Percentiles rank a stretch among this genome's conserved stretches.
These are phyloP conservation scores for Callionymus lyra DNA, from an alignment of 2,113 vertebrate species.

Conservation along the genomic window DNA sequence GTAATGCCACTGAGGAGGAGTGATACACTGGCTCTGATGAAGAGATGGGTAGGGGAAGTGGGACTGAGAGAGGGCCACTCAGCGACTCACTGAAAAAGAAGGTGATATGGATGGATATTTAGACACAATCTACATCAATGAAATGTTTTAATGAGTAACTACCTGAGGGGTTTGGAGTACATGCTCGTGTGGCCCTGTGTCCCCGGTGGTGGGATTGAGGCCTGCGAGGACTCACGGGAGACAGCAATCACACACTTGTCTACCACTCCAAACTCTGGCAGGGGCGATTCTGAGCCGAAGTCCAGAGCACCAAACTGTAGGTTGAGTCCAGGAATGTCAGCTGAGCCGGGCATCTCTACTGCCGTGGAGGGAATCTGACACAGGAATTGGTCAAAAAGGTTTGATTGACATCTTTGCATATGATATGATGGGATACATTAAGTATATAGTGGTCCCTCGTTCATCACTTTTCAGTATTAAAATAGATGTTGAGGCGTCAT, in stretches of 20 bases:
- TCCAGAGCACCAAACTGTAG: constrained; percentile 94
- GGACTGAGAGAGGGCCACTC: constrained; percentile 51
- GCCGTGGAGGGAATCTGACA: constrained; percentile 85
- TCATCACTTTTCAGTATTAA: too few relatives aligned
- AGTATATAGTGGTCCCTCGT: too few relatives aligned
- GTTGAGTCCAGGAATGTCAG: constrained; percentile 84
- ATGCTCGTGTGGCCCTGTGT: constrained; percentile 71
- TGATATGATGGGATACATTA: too few relatives aligned
- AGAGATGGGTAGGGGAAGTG: constrained; percentile 53
- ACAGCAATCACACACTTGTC: constrained; percentile 67
- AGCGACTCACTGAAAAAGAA: constrained; percentile 52
- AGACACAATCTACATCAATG: background rate
- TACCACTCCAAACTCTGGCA: constrained; percentile 77
- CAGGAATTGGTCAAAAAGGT: background rate
- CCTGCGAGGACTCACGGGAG: constrained; percentile 56
- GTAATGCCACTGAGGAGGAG: constrained; percentile 45
- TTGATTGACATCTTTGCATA: too few relatives aligned
- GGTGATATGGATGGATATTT: background rate
- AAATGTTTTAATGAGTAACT: background rate
- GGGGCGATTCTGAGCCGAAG: constrained; percentile 84
- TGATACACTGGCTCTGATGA: constrained; percentile 65
- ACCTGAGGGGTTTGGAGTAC: constrained; percentile 87
- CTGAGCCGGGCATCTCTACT: constrained; percentile 92
- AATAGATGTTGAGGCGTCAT: too few relatives aligned
- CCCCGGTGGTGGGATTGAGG: constrained; percentile 36